Evolutionary conservation across 2,113 vertebrate genomes (phyloP), one percentile per base, ranked within the genome.

Genomic region (Hydrochoerus hydrochaeris): DNA sequence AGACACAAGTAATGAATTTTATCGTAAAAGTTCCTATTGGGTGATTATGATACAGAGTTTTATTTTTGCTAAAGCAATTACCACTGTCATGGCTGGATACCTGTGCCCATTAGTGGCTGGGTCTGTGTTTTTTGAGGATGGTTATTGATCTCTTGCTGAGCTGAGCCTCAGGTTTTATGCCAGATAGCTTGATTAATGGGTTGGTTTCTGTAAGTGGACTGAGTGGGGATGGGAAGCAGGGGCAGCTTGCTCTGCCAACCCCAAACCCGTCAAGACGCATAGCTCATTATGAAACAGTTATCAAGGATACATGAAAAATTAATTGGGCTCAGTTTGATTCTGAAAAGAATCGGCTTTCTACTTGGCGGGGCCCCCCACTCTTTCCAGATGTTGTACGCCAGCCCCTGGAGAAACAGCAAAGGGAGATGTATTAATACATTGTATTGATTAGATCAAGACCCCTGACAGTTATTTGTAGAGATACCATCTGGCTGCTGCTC

Each of bases 381-480:
- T 99, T 99, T 99, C 99, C 99, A 99, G 99, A 99, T 99, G 99
- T 99, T 99, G 98, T 98, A 96, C 97, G 90, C 99, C 97, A 98
- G 98, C 99, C 99, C 99, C 99, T 99, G 98, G 99, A 99, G 99
- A 98, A 99, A 98, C 99, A 98, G 98, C 98, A 96, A 99, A 99
- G 99, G 99, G 99, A 99, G 99, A 99, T 99, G 99, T 99, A 99
- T 99, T 99, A 99, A 99, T 99, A 99, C 99, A 99, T 99, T 99
- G 99, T 99, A 99, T 99, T 99, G 99, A 99, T 99, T 99, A 99
- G 99, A 99, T 99, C 99, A 99, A 99, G 99, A 99, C 99, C 99
- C 99, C 99, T 99, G 99, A 99, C 99, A 99, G 99, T 99, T 99
- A 99, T 99, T 99, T 99, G 99, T 99, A 99, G 99, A 99, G 99